phyloP scores from a whole-genome alignment of 2,797 vertebrate genomes.

The Coranthus polyacanthus region DNA sequence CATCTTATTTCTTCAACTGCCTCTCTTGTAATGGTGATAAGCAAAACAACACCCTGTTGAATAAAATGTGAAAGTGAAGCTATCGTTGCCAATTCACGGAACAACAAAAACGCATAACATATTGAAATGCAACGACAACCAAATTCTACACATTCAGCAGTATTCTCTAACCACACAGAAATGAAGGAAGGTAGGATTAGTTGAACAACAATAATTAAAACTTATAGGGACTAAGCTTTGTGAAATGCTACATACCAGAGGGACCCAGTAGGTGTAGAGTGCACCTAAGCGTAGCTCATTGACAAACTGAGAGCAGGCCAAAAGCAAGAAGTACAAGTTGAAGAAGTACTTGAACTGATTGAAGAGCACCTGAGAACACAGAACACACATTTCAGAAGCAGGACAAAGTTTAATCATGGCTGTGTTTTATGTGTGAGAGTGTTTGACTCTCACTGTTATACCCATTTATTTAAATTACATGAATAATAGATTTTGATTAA shows the following conservation, averaged over 20 bases:
- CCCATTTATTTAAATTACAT: no score
- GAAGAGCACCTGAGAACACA: constrained; percentile 90
- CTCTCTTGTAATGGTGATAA: constrained; percentile 94
- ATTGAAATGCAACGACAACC: no score
- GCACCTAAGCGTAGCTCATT: constrained; percentile 94
- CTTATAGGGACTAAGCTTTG: neutral
- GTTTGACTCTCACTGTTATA: no score
- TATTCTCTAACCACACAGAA: neutral
- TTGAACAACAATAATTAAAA: constrained; percentile 16
- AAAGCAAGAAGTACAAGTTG: constrained; percentile 96
- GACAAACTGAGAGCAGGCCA: constrained; percentile 98
- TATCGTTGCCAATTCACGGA: no score
- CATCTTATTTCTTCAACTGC: constrained; percentile 96
- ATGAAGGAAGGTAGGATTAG: neutral
- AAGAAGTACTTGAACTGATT: constrained; percentile 99
- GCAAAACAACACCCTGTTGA: constrained; percentile 93
- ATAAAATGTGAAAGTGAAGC: constrained; percentile 3
- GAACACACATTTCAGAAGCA: constrained; percentile 13
- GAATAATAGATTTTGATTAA: no score
- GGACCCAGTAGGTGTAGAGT: constrained; percentile 98
- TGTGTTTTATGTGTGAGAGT: no score
- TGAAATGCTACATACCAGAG: constrained; percentile 88
- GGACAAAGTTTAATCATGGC: no score
- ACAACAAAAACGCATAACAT: no score
- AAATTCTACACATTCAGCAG: neutral